These are phyloP conservation scores for Zygogramma bicolorata DNA, from an alignment of 2,888 invertebrate species.

Conservation along the genomic window DNA sequence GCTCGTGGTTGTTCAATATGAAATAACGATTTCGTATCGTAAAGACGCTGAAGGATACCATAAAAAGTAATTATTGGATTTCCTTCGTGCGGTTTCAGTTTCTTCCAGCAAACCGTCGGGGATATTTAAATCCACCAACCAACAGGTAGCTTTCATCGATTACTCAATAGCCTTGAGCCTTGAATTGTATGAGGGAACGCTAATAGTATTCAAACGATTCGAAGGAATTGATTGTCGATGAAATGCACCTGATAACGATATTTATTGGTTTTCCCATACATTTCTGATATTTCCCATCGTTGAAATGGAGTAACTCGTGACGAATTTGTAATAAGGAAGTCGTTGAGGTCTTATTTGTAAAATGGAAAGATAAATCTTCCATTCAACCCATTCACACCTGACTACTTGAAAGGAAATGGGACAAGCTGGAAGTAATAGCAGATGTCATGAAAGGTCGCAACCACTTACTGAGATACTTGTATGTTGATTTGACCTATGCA, in stretches of 20 bases:
- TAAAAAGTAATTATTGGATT: not conserved
- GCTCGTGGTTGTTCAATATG: not conserved
- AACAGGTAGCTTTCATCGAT: conserved; percentile 10
- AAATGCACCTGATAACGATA: not conserved
- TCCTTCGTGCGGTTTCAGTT: not conserved
- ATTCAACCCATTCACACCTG: too few relatives aligned
- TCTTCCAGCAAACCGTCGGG: not conserved
- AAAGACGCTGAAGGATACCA: not conserved
- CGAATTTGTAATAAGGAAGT: not conserved
- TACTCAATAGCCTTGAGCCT: not conserved
- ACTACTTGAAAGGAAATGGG: too few relatives aligned
- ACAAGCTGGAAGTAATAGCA: too few relatives aligned
- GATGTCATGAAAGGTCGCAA: too few relatives aligned
- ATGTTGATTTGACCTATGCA: too few relatives aligned
- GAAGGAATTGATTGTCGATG: not conserved
- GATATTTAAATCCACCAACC: not conserved
- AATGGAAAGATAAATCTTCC: too few relatives aligned
- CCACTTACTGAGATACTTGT: too few relatives aligned
- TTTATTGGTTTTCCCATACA: not conserved
- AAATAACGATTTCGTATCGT: not conserved
- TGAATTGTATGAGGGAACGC: not conserved
- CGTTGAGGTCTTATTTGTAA: too few relatives aligned
- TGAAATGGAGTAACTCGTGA: not conserved
- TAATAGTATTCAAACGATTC: not conserved
- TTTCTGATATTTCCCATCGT: not conserved